Evolutionary conservation across 2,797 vertebrate genomes (phyloP), one percentile per base, ranked within the genome.

Genomic region (Brachyrhaphis roseni): DNA sequence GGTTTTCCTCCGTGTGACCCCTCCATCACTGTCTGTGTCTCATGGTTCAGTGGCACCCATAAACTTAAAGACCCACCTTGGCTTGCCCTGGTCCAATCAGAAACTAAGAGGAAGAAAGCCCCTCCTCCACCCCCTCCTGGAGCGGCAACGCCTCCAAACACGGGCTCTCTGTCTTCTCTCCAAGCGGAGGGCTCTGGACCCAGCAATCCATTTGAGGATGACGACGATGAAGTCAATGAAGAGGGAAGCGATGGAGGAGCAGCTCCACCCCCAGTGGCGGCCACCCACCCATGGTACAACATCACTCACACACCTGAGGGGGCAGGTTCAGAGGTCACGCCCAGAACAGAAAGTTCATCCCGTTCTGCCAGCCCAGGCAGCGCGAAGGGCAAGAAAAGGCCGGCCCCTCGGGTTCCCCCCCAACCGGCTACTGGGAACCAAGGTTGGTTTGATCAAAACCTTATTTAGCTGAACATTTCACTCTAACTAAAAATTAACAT

Each of bases 31-130:
- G 72, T 91, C 74, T 93, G 87, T 93, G 82, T 90, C 82, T 93
- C 84, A 86, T 81, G 84, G 88, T 93, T 94, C 81, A 92, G 87
- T 93, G 94, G 93, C 87, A 83, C 91, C 80, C 94, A 91, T 89
- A 96, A 95, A 94, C 88, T 94, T 86, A 99, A 97, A 94, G 97
- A 99, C 82, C 98, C 98, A 3, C 98, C 98, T 0, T 99, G 98
- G 98, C 96, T 99, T 83, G 91, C 96, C 3, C 95, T 99, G 90
- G 98, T 99, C 84, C 97, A 98, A 83, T 94, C 96, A 76, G 97
- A 99, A 84, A 4, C 96, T 82, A 98, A 95, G 95, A 99, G 96
- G 96, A 99, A 97, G 94, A 96, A 95, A 62, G 96, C 98, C 82
- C 97, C 96, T 43, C 96, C 96, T 89, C 96, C 93, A 26, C 97